Base-by-base conservation (phyloP, 53 echinoderm and acorn worm species). In the Temnopleurus reevesii region DNA sequence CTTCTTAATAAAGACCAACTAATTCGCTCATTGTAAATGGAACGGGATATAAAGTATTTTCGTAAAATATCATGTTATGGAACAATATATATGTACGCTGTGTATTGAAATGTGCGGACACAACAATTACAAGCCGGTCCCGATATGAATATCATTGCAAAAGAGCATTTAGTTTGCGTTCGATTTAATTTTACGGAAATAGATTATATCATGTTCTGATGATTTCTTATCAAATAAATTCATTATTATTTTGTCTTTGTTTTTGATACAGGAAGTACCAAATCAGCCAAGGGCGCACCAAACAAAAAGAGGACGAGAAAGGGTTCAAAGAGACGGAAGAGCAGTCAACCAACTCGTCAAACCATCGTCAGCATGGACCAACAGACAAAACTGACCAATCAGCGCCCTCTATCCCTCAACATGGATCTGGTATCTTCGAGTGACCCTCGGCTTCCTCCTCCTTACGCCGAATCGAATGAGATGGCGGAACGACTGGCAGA, bases 401-500 rank as follows among this genome's bases (percentile, higher is more conserved):
- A 80, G 21, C 93, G 96, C 19, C 96, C 96, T 35, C 88, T 96
- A 61, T 94, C 96, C 13, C 93, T 96, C 76, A 94, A 96, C 83
- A 94, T 92, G 60, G 96, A 96, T 60, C 89, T 96, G 24, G 94
- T 93, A 61, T 76, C 93, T 12, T 81, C 64, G 15, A 47, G 55
- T 5, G 91, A 93, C 1, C 89, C 89, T 17, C 93, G 93, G 10
- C 65, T 96, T 56, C 96, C 94, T 30, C 96, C 96, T 1, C 92
- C 96, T 23, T 96, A 96, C 89, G 93, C 90, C 46, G 96, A 96
- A 85, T 93, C 96, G 12, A 96, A 93, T 81, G 94, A 94, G 53
- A 92, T 96, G 81, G 94, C 91, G 21, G 96, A 93, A 18, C 81
- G 81, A 28, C 46, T 93, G 38, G 92, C 93, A 0, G 96, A 94